These are phyloP conservation scores for Hiodon alosoides DNA, from an alignment of 2,113 vertebrate species.

Conservation along the genomic window DNA sequence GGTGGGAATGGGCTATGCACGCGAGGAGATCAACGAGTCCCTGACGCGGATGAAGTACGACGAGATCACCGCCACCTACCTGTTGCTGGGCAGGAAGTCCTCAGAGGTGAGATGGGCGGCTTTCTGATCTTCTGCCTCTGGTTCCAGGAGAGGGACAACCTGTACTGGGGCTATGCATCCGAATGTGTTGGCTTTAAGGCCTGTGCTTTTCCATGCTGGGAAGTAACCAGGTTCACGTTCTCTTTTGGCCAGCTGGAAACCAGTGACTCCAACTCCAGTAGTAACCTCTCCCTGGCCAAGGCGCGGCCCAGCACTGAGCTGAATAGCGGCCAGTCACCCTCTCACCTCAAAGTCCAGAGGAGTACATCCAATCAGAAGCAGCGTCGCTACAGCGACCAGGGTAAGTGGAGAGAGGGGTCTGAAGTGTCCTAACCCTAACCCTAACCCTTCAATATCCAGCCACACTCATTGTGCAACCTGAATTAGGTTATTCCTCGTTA, in stretches of 20 bases:
- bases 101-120: slow-evolving; percentile 61
- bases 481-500: too few species aligned
- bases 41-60: slow-evolving; percentile 88
- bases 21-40: slow-evolving; percentile 87
- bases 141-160: too few species aligned
- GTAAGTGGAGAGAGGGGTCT: slow-evolving; percentile 53
- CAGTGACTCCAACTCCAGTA: slow-evolving; percentile 83
- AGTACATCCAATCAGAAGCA: slow-evolving; percentile 90
- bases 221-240: not conserved
- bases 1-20: slow-evolving; percentile 89
- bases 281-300: slow-evolving; percentile 81
- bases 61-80: slow-evolving; percentile 88
- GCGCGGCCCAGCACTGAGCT: slow-evolving; percentile 84
- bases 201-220: not conserved
- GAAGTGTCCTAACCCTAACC: too few species aligned
- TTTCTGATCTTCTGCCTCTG: too few species aligned
- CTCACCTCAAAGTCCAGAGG: slow-evolving; percentile 89
- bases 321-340: slow-evolving; percentile 85
- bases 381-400: slow-evolving; percentile 94
- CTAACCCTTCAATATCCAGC: too few species aligned
- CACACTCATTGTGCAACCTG: too few species aligned
- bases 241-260: slow-evolving; percentile 66
- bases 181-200: not conserved
- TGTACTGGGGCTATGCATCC: too few species aligned
- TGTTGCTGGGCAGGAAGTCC: slow-evolving; percentile 77